phyloP scores from a whole-genome alignment of 2,888 invertebrate genomes.

The Chymomyza fuscimana region DNA sequence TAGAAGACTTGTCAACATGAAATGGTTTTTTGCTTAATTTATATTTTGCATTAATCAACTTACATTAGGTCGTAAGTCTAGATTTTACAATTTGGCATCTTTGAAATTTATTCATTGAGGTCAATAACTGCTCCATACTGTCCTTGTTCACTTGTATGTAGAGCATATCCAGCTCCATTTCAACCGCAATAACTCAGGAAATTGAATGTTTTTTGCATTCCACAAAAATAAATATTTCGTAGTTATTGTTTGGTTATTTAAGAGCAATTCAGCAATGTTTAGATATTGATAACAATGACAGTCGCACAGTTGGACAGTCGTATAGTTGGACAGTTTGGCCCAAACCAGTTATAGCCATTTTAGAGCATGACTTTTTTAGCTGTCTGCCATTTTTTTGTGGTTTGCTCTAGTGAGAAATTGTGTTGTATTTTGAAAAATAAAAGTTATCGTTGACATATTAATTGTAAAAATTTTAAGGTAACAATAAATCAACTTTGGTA shows the following conservation, averaged over 20 bases:
- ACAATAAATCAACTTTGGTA: conserved; percentile 57
- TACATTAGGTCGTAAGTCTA: too few species aligned
- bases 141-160: not conserved
- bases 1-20: too few species aligned
- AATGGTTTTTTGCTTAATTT: too few species aligned
- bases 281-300: conserved; percentile 68
- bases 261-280: conserved; percentile 74
- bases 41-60: too few species aligned
- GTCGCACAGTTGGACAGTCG: conserved; percentile 15
- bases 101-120: too few species aligned
- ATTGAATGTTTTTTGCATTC: not conserved
- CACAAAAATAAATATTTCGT: conserved; percentile 17
- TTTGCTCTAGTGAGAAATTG: conserved; percentile 59
- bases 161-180: not conserved
- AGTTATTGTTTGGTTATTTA: conserved; percentile 73
- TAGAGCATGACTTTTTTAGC: not conserved
- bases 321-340: conserved; percentile 28
- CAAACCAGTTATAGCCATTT: conserved; percentile 53
- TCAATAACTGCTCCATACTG: too few species aligned
- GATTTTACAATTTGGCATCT: too few species aligned
- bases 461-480: conserved; percentile 67
- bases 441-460: conserved; percentile 62
- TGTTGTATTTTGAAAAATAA: conserved; percentile 68
- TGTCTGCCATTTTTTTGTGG: conserved; percentile 18
- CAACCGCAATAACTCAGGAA: not conserved